A percentile compares a stretch with the other conserved stretches of the same genome.
phyloP scores from a whole-genome alignment of 1,140 invertebrate species.

The Steinernema feltiae region DNA sequence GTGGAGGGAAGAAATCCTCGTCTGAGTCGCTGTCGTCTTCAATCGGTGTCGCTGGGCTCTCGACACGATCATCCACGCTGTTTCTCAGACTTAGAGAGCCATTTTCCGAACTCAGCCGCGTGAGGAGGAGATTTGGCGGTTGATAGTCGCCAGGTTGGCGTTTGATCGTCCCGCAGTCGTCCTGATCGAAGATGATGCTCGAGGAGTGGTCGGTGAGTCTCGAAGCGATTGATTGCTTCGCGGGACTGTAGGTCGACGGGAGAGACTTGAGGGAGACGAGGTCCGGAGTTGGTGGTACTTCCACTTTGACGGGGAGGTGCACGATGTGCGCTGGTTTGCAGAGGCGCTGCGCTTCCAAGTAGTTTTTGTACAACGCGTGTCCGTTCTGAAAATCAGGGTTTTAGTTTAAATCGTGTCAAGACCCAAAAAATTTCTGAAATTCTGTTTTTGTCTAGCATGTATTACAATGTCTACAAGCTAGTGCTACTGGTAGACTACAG shows the following conservation, averaged over 20 bases:
- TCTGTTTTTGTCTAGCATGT: no score
- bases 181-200: slow-evolving; percentile 31
- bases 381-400: slow-evolving; percentile 26
- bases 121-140: neutral
- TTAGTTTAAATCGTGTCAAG: no score
- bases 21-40: slow-evolving; percentile 46
- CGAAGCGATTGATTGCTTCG: neutral
- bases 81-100: neutral
- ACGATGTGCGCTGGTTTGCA: neutral
- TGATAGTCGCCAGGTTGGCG: slow-evolving; percentile 18
- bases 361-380: slow-evolving; percentile 22
- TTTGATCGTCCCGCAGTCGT: slow-evolving; percentile 44
- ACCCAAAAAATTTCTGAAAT: no score
- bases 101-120: neutral
- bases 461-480: no score
- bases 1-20: slow-evolving; percentile 51
- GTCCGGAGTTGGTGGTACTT: slow-evolving; percentile 2
- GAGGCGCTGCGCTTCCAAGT: slow-evolving; percentile 19
- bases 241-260: slow-evolving; percentile 3
- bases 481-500: no score
- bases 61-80: neutral
- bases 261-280: neutral
- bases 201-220: slow-evolving; percentile 5
- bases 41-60: neutral
- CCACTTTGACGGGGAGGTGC: slow-evolving; percentile 9